Percentiles rank a stretch among this genome's conserved stretches.
Conservation (phyloP, 2,113 vertebrate species). For the Catagonus wagneri region DNA sequence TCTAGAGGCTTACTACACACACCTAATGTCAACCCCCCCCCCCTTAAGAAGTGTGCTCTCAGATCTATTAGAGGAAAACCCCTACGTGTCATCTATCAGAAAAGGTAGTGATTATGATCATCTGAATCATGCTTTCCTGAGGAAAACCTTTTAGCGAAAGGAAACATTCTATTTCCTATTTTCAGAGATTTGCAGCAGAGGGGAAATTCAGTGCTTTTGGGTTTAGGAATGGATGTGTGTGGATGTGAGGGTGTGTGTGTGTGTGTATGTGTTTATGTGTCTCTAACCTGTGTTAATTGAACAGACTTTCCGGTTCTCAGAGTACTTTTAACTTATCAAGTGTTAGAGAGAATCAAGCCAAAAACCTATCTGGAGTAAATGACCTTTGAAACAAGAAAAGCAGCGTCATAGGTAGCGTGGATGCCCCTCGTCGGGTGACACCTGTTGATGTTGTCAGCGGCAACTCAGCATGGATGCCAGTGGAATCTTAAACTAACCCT, state of each 20-base stretch:
- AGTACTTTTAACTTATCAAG: background rate
- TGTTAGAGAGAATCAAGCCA: background rate
- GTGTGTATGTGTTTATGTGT: background rate
- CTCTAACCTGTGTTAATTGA: background rate
- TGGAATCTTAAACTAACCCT: background rate
- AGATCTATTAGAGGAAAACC: background rate
- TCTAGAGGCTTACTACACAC: background rate
- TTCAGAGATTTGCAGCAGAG: slow-evolving; percentile 40
- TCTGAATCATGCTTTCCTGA: slow-evolving; percentile 52
- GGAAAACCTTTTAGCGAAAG: slow-evolving; percentile 59
- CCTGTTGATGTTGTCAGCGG: slow-evolving; percentile 20
- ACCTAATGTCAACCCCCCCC: background rate
- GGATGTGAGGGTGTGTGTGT: background rate
- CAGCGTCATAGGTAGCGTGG: background rate
- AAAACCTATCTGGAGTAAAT: background rate
- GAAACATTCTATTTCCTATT: slow-evolving; percentile 69
- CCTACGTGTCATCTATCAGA: background rate
- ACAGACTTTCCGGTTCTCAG: background rate
- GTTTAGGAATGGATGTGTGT: background rate
- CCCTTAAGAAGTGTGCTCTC: too few species aligned
- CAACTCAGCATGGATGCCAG: background rate
- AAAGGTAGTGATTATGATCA: background rate
- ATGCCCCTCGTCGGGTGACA: background rate
- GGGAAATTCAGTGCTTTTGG: slow-evolving; percentile 38
- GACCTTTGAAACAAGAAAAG: background rate